A percentile compares a stretch with the other conserved stretches of the same genome.
These are phyloP conservation scores for Chouioia cunea DNA, from an alignment of 2,888 invertebrate genomes.

Conservation along the genomic window DNA sequence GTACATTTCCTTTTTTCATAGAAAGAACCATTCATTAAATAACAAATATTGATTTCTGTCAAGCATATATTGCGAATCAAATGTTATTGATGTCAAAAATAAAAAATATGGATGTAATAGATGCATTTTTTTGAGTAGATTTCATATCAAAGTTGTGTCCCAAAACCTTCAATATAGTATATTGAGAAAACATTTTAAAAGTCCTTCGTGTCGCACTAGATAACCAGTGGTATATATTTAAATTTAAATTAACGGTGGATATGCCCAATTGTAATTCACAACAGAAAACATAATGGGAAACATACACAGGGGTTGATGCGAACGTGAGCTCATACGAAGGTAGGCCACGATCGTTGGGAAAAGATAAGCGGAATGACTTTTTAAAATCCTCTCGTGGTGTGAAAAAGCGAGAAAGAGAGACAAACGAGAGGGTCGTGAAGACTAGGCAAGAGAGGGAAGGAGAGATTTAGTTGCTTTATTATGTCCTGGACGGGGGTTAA, in stretches of 20 bases:
- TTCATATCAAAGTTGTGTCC: too few relatives aligned
- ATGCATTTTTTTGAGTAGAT: neutral
- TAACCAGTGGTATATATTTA: slow-evolving; percentile 1
- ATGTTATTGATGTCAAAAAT: too few relatives aligned
- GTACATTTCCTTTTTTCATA: neutral
- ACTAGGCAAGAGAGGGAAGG: neutral
- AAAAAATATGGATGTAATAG: too few relatives aligned
- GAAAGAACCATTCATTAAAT: neutral
- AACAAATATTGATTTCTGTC: neutral
- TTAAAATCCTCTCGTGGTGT: slow-evolving; percentile 33
- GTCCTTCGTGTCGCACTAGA: slow-evolving; percentile 8
- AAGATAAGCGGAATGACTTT: slow-evolving; percentile 40
- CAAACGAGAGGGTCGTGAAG: neutral
- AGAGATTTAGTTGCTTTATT: slow-evolving; percentile 33
- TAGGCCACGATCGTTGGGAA: slow-evolving; percentile 23
- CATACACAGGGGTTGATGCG: neutral
- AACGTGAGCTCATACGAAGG: neutral
- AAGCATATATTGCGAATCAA: neutral
- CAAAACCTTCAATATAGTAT: too few relatives aligned
- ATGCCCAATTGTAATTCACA: neutral
- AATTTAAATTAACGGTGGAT: slow-evolving; percentile 24
- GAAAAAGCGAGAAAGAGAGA: slow-evolving; percentile 28
- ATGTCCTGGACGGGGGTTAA: slow-evolving; percentile 35
- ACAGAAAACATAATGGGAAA: neutral
- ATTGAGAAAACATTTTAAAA: neutral